phyloP scores from a whole-genome alignment of 2,797 vertebrate species.

The Botia almorhae region DNA sequence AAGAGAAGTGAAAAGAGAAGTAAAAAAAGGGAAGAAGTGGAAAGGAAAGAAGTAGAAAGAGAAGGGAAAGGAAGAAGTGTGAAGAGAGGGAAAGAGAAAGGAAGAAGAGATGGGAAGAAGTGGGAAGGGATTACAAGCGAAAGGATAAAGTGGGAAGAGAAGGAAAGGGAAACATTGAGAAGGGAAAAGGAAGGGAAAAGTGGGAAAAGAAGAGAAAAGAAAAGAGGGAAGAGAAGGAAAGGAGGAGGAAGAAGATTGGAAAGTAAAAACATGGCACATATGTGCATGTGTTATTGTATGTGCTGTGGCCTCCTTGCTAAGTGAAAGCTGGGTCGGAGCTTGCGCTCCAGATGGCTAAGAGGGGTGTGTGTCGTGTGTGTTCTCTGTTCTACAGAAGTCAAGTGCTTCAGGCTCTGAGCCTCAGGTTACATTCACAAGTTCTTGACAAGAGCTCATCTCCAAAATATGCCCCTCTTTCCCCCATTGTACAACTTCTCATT shows the following conservation, averaged over 20 bases:
- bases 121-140: not conserved
- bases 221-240: not conserved
- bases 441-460: slow-evolving; percentile 51
- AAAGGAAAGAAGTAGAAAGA: not conserved
- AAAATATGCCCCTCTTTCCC: slow-evolving; percentile 27
- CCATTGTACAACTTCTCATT: not conserved
- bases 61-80: not conserved
- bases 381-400: slow-evolving; percentile 53
- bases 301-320: slow-evolving; percentile 36
- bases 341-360: slow-evolving; percentile 58
- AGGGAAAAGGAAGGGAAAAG: not conserved
- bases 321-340: slow-evolving; percentile 58
- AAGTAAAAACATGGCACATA: slow-evolving; percentile 14
- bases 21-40: no score
- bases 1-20: not conserved
- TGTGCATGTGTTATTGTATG: slow-evolving; percentile 36
- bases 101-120: not conserved
- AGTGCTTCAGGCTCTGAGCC: slow-evolving; percentile 54
- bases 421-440: slow-evolving; percentile 58
- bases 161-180: not conserved
- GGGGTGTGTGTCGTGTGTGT: slow-evolving; percentile 21
- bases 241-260: not conserved
- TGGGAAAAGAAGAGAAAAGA: not conserved
- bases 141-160: not conserved
- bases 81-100: not conserved